Evolutionary conservation across 2,888 invertebrate genomes (phyloP).

Genomic region (Plagodis pulveraria): DNA sequence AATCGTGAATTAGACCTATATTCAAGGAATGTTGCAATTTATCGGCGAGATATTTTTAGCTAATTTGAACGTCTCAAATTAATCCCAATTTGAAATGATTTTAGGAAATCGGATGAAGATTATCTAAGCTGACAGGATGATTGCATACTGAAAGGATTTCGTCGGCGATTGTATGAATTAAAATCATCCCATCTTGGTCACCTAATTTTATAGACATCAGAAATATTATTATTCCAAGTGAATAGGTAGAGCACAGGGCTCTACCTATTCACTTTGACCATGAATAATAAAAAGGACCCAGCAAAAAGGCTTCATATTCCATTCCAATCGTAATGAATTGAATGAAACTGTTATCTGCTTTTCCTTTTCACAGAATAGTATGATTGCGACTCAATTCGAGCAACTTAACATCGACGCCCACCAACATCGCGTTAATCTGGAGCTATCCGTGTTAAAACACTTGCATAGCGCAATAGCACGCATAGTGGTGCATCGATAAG

Average conservation of each 20-base stretch:
- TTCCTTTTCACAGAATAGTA: slow-evolving; percentile 13
- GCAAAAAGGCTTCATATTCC: background rate
- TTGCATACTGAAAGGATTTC: slow-evolving; percentile 37
- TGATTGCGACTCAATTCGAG: slow-evolving; percentile 8
- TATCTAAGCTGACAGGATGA: slow-evolving; percentile 54
- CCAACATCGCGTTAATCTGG: slow-evolving; percentile 35
- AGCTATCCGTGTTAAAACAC: slow-evolving; percentile 39
- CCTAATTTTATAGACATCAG: too few relatives aligned
- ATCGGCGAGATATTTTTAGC: slow-evolving; percentile 52
- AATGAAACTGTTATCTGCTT: background rate
- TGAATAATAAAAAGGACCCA: background rate
- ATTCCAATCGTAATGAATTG: slow-evolving; percentile 3
- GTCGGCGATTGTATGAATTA: slow-evolving; percentile 9
- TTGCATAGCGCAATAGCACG: slow-evolving; percentile 44
- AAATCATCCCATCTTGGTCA: too few relatives aligned
- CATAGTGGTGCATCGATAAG: slow-evolving; percentile 62
- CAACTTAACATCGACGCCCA: slow-evolving; percentile 30
- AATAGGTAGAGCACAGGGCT: too few relatives aligned
- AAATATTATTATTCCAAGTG: too few relatives aligned
- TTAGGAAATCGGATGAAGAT: slow-evolving; percentile 49
- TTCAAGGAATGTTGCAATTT: slow-evolving; percentile 49
- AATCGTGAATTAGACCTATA: slow-evolving; percentile 27
- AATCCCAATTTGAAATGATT: slow-evolving; percentile 58
- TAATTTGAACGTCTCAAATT: slow-evolving; percentile 54
- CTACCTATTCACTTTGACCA: background rate